Conservation (phyloP, 2,888 invertebrate genomes). For the Eristalinus sepulchralis region DNA sequence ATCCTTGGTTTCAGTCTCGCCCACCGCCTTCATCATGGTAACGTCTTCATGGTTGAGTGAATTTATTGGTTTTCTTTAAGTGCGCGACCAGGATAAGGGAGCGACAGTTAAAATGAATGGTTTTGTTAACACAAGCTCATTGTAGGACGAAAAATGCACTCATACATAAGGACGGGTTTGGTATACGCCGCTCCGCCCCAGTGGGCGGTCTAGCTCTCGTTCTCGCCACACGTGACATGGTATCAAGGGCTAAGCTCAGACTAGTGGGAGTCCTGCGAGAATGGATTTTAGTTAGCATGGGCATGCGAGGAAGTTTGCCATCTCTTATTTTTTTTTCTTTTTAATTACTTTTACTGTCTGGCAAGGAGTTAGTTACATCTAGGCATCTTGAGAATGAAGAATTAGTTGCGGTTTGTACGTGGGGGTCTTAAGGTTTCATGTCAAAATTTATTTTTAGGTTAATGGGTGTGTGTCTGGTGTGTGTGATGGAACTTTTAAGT, state of each 20-base stretch:
- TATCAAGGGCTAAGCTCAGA: slow-evolving; percentile 19
- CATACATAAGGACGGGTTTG: not conserved
- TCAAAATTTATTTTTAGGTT: slow-evolving; percentile 12
- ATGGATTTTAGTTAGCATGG: slow-evolving; percentile 4
- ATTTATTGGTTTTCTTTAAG: slow-evolving; percentile 60
- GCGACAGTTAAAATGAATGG: slow-evolving; percentile 56
- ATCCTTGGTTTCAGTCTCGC: not conserved
- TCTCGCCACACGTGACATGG: slow-evolving; percentile 16
- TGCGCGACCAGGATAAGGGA: slow-evolving; percentile 59
- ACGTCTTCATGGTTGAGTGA: slow-evolving; percentile 53
- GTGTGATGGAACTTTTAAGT: not conserved
- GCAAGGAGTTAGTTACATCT: not conserved
- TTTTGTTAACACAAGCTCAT: slow-evolving; percentile 49
- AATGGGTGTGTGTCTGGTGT: slow-evolving; percentile 7
- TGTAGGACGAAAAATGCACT: slow-evolving; percentile 30
- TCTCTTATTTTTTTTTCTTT: not conserved
- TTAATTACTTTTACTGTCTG: slow-evolving; percentile 21
- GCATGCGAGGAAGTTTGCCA: not conserved
- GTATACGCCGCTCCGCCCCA: not conserved
- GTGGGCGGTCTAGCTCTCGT: slow-evolving; percentile 2
- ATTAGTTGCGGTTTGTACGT: not conserved
- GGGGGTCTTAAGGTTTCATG: slow-evolving; percentile 1
- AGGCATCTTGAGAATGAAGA: not conserved
- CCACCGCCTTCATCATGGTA: slow-evolving; percentile 9
- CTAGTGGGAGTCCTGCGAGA: not conserved